Percentiles rank a stretch among this genome's conserved stretches.
These are phyloP conservation scores for Xylocopa sonorina DNA, from an alignment of 1,140 invertebrate species.

Conservation along the genomic window DNA sequence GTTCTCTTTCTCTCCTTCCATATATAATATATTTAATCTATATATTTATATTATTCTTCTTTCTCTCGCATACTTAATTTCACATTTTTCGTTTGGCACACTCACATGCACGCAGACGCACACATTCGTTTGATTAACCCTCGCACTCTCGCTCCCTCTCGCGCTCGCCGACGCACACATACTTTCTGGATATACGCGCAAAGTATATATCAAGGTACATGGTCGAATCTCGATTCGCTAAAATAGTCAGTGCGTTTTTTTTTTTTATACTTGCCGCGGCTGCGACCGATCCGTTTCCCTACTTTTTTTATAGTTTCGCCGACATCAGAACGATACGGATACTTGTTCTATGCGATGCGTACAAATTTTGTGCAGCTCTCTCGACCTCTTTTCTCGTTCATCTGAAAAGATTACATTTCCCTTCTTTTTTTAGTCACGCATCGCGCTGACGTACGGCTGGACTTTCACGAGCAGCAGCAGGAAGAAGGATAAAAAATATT, in stretches of 20 bases:
- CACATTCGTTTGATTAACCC: too few species aligned
- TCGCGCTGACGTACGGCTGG: constrained; percentile 30
- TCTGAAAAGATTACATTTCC: too few species aligned
- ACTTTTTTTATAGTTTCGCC: constrained; percentile 6
- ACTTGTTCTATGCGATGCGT: background rate
- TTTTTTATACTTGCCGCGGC: constrained; percentile 49
- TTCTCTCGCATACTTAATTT: background rate
- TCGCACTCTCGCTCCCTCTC: constrained; percentile 3
- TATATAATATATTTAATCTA: constrained; percentile 47
- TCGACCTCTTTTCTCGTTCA: too few species aligned
- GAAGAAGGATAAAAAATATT: constrained; percentile 64
- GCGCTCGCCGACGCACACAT: constrained; percentile 18
- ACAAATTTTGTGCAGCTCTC: background rate
- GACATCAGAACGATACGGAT: constrained; percentile 18
- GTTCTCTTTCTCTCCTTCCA: constrained; percentile 44
- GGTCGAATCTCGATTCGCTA: constrained; percentile 72
- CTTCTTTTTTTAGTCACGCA: background rate
- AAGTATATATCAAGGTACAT: constrained; percentile 70
- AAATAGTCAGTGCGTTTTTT: constrained; percentile 78
- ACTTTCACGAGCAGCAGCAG: constrained; percentile 51
- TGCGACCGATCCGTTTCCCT: constrained; percentile 51
- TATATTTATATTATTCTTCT: constrained; percentile 45
- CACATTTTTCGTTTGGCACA: constrained; percentile 42
- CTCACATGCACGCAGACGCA: constrained; percentile 21
- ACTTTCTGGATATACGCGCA: constrained; percentile 49